Evolutionary conservation across 2,888 invertebrate genomes (phyloP), one percentile per base, ranked within the genome.

Genomic region (Pandemis cinnamomeana): DNA sequence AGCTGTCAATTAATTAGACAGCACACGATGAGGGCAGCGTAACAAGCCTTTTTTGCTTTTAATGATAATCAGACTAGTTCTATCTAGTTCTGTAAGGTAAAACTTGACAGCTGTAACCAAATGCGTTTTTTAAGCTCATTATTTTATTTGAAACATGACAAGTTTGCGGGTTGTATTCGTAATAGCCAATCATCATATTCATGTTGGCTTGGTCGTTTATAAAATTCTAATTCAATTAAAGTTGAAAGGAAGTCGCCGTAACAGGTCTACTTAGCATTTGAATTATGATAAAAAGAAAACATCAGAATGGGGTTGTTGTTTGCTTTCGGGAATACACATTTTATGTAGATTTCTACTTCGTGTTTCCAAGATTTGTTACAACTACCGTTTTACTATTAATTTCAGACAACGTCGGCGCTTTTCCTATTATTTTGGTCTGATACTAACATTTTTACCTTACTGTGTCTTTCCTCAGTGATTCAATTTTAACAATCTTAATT

Each of bases 1-100:
- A 87, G 87, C 91, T 91, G 93, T 92, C 93, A 92, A 92, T 93
- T 92, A 92, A 91, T 90, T 87, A 86, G 91, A 92, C 92, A 89
- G 87, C 85, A 87, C 86, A 89, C 91, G 91, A 92, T 89, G 89
- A 89, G 91, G 90, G 89, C 89, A 87, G 84, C 85, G 80, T 90
- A 91, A 90, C 90, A 85, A 88, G 89, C 80, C 84, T 86, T 86
- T 87, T 86, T 86, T 74, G 75, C 79, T 80, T 85, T 11, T 87
- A 87, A 88, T 83, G 80, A 82, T 86, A 80, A 83, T 85, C 84
- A 84, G 88, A 87, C 87, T 89, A 89, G 90, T 86, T 82, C n/a
- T n/a, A 79, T 82, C 76, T 78, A 75, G 78, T 77, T 77, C 79
- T 78, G 80, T 85, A 84, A 80, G 82, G 82, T 82, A 88, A 86